phyloP scores from a whole-genome alignment of 2,888 invertebrate genomes.

The Andrena fulva region DNA sequence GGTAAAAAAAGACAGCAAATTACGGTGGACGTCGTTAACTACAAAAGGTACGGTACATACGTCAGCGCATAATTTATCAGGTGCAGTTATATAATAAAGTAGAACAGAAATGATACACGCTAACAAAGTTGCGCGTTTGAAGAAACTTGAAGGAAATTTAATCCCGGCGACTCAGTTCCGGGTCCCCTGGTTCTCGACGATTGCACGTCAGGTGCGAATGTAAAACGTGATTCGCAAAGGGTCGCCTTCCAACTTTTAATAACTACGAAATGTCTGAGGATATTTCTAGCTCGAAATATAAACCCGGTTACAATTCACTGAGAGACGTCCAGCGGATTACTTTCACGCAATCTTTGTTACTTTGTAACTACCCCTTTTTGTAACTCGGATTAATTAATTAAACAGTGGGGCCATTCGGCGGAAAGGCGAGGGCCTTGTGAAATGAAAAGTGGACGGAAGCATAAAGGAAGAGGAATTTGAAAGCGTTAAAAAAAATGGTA shows the following conservation, averaged over 20 bases:
- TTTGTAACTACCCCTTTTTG: not conserved
- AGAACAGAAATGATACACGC: constrained; percentile 30
- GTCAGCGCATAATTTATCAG: constrained; percentile 19
- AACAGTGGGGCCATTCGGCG: not conserved
- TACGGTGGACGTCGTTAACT: constrained; percentile 20
- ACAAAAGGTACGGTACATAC: not conserved
- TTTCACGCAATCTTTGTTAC: constrained; percentile 6
- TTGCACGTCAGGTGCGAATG: constrained; percentile 52
- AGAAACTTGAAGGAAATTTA: constrained; percentile 59
- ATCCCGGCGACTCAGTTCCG: constrained; percentile 40
- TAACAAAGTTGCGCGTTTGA: constrained; percentile 46
- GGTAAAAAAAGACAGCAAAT: not conserved
- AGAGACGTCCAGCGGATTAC: constrained; percentile 22
- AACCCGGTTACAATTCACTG: constrained; percentile 33
- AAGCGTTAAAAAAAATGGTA: not conserved
- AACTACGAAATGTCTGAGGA: constrained; percentile 44
- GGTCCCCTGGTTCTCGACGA: constrained; percentile 42
- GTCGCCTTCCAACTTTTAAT: constrained; percentile 61
- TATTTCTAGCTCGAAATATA: constrained; percentile 50
- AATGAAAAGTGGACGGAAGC: not conserved
- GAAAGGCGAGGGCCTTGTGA: not conserved
- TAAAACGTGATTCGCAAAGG: constrained; percentile 60
- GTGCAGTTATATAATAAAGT: constrained; percentile 38
- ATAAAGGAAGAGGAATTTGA: not conserved
- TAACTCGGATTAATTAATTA: constrained; percentile 7